Base-by-base conservation (phyloP, 2,888 invertebrate species). In the Zaprionus bogoriensis region DNA sequence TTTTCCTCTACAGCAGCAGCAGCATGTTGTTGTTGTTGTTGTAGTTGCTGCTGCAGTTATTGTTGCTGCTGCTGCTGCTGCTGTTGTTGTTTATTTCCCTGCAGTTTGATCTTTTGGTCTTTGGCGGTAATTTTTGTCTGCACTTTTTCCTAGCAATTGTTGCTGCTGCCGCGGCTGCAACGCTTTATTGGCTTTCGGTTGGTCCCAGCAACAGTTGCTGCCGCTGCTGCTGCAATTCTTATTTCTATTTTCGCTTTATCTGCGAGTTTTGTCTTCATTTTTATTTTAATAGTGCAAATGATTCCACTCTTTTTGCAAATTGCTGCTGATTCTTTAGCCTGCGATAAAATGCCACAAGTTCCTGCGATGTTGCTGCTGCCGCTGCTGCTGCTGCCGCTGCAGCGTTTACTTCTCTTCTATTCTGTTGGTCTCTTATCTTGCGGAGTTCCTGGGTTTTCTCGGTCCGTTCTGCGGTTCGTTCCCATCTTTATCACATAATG, bases 241-340 rank as follows among this genome's bases (percentile, higher is more conserved):
- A 66, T 69, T 74, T 77, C 67, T 68, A 72, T 72, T 66, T 67
- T 74, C 71, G 77, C 54, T 68, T 84, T 84, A 84, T 85, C 79
- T 69, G 51, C 73, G 69, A 79, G 83, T 83, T 87, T 87, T 83
- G 87, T 87, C 87, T 83, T 83, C 82, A 87, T 83, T 87, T 87
- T 83, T 87, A 87, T 85, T 83, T 87, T 87, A 83, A 83, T 87
- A 78, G 86, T 78, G 82, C 74, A 77, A 77, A 87, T 83, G 74
- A 74, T 72, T 74, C 65, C 55, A 51, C 60, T 64, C 63, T 57
- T 58, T 77, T 57, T 74, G 77, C 77, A 77, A 77, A 77, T 77
- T 77, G 77, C 77, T 62, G 66, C 61, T 68, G 71, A 77, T 77
- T 67, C 70, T 77, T 62, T 41, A 41, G 51, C 51, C 9, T 38